Evolutionary conservation across 2,113 vertebrate species (phyloP), one percentile per base, ranked within the genome.

Genomic region (Mirza zaza): DNA sequence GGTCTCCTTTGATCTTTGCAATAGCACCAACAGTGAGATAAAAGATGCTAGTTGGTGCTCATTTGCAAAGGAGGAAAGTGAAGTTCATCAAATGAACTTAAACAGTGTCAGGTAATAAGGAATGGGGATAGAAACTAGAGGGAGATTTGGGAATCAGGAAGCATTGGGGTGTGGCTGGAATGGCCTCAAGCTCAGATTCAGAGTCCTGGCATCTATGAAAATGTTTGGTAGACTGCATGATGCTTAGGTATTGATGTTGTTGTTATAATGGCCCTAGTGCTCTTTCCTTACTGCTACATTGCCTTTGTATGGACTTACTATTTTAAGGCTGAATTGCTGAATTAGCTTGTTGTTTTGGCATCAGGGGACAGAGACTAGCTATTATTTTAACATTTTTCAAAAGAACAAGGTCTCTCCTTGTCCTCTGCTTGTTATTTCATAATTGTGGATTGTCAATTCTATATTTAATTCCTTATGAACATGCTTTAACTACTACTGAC

Each of bases 341-440:
- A 97, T 97, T 96, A 90, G 92, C 96, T 97, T 12, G 52, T 95
- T 97, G 97, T 97, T 92, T 93, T 65, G 63, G 83, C 77, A 85
- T 71, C 70, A 86, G 25, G 59, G 83, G 93, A 73, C 50, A 96
- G 93, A 97, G 83, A 94, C 65, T 95, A 95, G 83, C 75, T 96
- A 96, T 97, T 97, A 96, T 96, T 95, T 97, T 93, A 96, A 94
- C 84, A 50, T 83, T 95, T 90, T 91, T 85, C 80, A 68, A 96
- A 95, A 92, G 97, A 98, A 98, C 98, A 98, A 97, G 89, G 71
- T 97, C 86, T 94, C 48, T 91, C 93, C 93, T 98, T 97, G 97
- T 98, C 71, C 48, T 50, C 45, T 61, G 52, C 87, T 95, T 95
- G 83, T 48, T 96, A 71, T 87, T 96, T 92, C 55, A 57, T 80